phyloP scores from a whole-genome alignment of 1,140 invertebrate species.

The Glossosoma conforme region DNA sequence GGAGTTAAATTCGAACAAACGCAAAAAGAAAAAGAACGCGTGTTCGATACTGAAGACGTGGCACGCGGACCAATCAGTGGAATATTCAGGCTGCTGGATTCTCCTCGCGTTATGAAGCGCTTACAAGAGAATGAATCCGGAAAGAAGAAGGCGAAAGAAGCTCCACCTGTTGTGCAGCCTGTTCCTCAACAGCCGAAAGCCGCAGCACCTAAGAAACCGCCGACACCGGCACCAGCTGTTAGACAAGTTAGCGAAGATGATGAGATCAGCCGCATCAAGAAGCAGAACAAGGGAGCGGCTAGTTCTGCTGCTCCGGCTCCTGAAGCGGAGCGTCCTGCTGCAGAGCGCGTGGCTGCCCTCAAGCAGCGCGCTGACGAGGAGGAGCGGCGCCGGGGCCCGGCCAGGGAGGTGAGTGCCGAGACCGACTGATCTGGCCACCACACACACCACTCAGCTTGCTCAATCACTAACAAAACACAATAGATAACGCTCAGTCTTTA shows the following conservation, averaged over 20 bases:
- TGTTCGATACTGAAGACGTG: conserved; percentile 85
- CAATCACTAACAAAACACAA: conserved; percentile 15
- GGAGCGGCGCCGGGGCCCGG: conserved; percentile 50
- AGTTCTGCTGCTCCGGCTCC: conserved; percentile 48
- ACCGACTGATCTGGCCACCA: conserved; percentile 38
- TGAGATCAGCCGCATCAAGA: conserved; percentile 84
- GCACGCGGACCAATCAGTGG: conserved; percentile 83
- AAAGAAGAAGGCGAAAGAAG: conserved; percentile 70
- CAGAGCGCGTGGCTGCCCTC: conserved; percentile 44
- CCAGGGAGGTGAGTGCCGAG: conserved; percentile 65
- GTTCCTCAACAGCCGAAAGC: conserved; percentile 51
- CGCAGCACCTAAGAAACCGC: conserved; percentile 42
- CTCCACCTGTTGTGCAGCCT: conserved; percentile 49
- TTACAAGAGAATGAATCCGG: conserved; percentile 74
- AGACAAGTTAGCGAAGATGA: conserved; percentile 83
- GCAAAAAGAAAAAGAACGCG: conserved; percentile 62
- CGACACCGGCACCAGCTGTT: conserved; percentile 47
- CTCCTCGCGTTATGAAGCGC: conserved; percentile 81
- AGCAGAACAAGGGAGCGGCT: conserved; percentile 74
- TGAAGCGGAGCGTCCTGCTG: conserved; percentile 52
- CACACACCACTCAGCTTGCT: conserved; percentile 5
- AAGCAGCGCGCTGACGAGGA: conserved; percentile 36
- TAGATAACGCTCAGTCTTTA: conserved; percentile 31
- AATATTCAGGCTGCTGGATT: conserved; percentile 83
- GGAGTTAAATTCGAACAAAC: conserved; percentile 56